phyloP scores from a whole-genome alignment of 1,140 invertebrate species.

The Drosophila yakuba region DNA sequence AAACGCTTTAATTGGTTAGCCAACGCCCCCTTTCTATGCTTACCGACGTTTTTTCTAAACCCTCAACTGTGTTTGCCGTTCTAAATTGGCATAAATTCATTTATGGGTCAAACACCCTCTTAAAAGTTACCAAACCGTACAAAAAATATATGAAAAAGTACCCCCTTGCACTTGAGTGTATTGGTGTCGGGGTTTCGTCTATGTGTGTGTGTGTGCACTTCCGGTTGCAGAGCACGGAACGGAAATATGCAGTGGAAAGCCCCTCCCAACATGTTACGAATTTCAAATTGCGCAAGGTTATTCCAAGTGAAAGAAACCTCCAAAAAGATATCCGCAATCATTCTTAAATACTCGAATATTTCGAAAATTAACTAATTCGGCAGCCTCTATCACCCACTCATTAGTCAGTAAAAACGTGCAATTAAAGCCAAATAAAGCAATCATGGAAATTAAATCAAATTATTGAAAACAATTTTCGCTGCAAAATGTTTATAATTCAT shows the following conservation, averaged over 20 bases:
- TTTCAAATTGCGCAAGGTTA: slow-evolving; percentile 44
- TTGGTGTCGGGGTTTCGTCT: slow-evolving; percentile 20
- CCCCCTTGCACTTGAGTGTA: slow-evolving; percentile 30
- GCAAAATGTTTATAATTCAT: slow-evolving; percentile 61
- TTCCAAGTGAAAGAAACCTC: slow-evolving; percentile 37
- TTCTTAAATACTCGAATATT: slow-evolving; percentile 12
- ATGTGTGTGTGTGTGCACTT: slow-evolving; percentile 41
- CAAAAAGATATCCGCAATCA: slow-evolving; percentile 6
- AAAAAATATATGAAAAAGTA: slow-evolving; percentile 7
- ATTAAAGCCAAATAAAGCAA: slow-evolving; percentile 50
- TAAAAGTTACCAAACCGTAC: slow-evolving; percentile 32
- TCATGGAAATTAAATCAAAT: slow-evolving; percentile 33
- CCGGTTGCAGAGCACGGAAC: slow-evolving; percentile 59
- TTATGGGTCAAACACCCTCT: slow-evolving; percentile 75
- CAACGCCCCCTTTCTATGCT: slow-evolving; percentile 16
- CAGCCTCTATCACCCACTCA: slow-evolving; percentile 20
- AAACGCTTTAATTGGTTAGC: slow-evolving; percentile 57
- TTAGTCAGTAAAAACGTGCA: slow-evolving; percentile 49
- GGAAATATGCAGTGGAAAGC: slow-evolving; percentile 45
- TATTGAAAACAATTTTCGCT: slow-evolving; percentile 43
- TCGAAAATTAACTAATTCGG: slow-evolving; percentile 14
- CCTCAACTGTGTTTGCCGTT: slow-evolving; percentile 36
- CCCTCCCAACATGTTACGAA: slow-evolving; percentile 3
- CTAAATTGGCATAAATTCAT: slow-evolving; percentile 73
- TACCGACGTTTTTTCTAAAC: slow-evolving; percentile 2